These are phyloP conservation scores for Anarsia innoxiella DNA, from an alignment of 2,888 invertebrate genomes.

Conservation along the genomic window DNA sequence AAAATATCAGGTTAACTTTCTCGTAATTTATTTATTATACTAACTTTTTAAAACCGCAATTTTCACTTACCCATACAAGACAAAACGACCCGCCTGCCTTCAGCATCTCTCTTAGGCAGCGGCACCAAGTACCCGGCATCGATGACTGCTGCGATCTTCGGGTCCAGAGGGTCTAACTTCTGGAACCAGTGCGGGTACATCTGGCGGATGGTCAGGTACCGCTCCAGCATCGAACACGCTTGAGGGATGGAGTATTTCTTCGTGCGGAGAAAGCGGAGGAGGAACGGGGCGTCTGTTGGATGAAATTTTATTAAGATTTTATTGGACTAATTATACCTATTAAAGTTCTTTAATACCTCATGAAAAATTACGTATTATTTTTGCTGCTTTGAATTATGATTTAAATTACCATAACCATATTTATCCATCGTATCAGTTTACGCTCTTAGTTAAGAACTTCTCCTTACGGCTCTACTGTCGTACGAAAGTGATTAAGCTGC, in stretches of 20 bases:
- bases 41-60: neutral
- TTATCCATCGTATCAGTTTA: too few relatives aligned
- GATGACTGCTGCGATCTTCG: conserved; percentile 85
- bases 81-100: conserved; percentile 85
- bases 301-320: too few relatives aligned
- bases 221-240: conserved; percentile 90
- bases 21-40: too few relatives aligned
- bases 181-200: conserved; percentile 91
- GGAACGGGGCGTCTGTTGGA: conserved; percentile 81
- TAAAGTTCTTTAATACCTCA: too few relatives aligned
- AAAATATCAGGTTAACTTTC: too few relatives aligned
- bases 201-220: conserved; percentile 89
- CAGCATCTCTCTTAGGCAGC: conserved; percentile 81
- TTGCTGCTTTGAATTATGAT: too few relatives aligned
- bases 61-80: conserved; percentile 81
- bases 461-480: too few relatives aligned
- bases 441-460: too few relatives aligned
- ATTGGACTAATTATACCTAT: too few relatives aligned
- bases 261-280: conserved; percentile 88
- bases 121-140: conserved; percentile 87
- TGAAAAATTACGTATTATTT: too few relatives aligned
- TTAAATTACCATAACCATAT: too few relatives aligned
- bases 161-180: conserved; percentile 85
- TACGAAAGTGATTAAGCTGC: too few relatives aligned
- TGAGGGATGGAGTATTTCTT: conserved; percentile 91